phyloP scores from a whole-genome alignment of 2,888 invertebrate species.

The Hyles lineata region DNA sequence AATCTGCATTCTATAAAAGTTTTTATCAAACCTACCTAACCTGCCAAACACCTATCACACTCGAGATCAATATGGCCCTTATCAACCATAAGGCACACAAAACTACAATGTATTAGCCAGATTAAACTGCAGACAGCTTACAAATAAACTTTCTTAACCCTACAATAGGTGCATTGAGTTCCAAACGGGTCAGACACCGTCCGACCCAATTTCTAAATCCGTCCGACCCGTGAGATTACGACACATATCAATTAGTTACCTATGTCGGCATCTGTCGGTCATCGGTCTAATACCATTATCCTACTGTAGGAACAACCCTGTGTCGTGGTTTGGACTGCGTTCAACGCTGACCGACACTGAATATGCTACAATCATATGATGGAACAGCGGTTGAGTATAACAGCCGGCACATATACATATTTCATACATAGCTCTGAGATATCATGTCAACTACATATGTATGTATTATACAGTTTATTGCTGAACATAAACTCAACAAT shows the following conservation, averaged over 20 bases:
- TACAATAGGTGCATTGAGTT: conserved; percentile 34
- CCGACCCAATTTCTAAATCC: conserved; percentile 58
- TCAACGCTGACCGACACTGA: not conserved
- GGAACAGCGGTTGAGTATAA: too few relatives aligned
- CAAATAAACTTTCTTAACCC: not conserved
- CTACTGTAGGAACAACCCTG: not conserved
- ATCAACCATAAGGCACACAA: too few relatives aligned
- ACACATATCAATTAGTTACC: conserved; percentile 49
- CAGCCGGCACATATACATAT: too few relatives aligned
- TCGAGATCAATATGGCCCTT: too few relatives aligned
- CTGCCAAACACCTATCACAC: too few relatives aligned
- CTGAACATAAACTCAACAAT: too few relatives aligned
- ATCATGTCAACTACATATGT: too few relatives aligned
- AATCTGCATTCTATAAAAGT: too few relatives aligned
- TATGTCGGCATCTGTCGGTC: conserved; percentile 14
- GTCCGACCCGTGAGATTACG: conserved; percentile 43
- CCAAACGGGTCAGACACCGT: conserved; percentile 40
- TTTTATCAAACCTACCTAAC: too few relatives aligned
- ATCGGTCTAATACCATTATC: conserved; percentile 16
- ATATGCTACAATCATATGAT: not conserved
- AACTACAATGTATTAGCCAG: too few relatives aligned
- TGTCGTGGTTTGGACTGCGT: not conserved
- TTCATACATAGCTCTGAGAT: too few relatives aligned
- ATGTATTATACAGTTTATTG: too few relatives aligned
- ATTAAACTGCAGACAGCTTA: not conserved